Conservation (phyloP, 1,140 invertebrate genomes). For the Condylostylus longicornis region DNA sequence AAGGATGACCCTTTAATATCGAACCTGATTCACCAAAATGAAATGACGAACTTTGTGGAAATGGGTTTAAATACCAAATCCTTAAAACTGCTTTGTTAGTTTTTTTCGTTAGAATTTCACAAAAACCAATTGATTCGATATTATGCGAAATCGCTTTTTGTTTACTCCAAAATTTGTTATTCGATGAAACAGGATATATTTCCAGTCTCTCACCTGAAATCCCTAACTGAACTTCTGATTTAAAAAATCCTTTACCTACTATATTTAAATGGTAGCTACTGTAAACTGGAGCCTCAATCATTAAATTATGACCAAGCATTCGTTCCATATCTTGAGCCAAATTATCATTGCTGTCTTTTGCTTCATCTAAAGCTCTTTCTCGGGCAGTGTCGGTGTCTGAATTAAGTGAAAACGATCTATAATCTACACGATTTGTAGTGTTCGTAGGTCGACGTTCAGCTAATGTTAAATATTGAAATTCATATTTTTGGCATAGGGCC, state of each 20-base stretch:
- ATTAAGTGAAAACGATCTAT: slow-evolving; percentile 26
- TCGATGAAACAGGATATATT: slow-evolving; percentile 59
- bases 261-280: slow-evolving; percentile 67
- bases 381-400: slow-evolving; percentile 25
- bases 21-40: slow-evolving; percentile 8
- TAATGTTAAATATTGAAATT: slow-evolving; percentile 76
- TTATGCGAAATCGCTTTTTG: slow-evolving; percentile 44
- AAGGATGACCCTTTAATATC: slow-evolving; percentile 15
- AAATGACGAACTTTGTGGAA: slow-evolving; percentile 8
- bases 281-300: slow-evolving; percentile 69
- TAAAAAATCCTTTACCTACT: slow-evolving; percentile 62
- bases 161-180: slow-evolving; percentile 53
- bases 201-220: slow-evolving; percentile 84
- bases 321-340: slow-evolving; percentile 33
- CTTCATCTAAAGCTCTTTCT: slow-evolving; percentile 15
- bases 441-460: slow-evolving; percentile 43
- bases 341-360: slow-evolving; percentile 18
- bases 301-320: slow-evolving; percentile 53
- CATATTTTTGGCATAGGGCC: slow-evolving; percentile 84
- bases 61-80: slow-evolving; percentile 20
- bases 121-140: slow-evolving; percentile 73
- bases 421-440: slow-evolving; percentile 33
- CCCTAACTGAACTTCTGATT: slow-evolving; percentile 68
- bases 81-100: slow-evolving; percentile 40
- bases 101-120: slow-evolving; percentile 56